Evolutionary conservation across 1,140 invertebrate genomes (phyloP).

Genomic region (Drosophila lowei): DNA sequence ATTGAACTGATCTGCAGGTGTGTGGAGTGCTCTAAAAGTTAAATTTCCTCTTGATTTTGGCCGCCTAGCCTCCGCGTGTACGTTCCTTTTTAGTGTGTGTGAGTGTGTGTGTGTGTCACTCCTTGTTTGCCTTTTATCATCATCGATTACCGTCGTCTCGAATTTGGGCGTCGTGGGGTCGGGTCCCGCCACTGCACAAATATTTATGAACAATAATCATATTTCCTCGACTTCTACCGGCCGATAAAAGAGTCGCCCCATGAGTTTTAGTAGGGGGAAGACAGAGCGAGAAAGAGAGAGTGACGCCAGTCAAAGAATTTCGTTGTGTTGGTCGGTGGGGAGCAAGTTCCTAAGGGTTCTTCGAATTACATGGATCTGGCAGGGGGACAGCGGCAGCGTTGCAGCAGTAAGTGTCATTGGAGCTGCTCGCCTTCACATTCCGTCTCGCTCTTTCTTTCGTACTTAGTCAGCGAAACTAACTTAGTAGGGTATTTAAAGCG

Average conservation of each 20-base stretch:
- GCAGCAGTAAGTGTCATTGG: conserved; percentile 12
- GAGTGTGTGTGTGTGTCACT: too few species aligned
- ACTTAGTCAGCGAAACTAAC: conserved; percentile 36
- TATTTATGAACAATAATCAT: conserved; percentile 73
- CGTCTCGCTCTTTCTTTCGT: conserved; percentile 1
- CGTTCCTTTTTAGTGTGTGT: too few species aligned
- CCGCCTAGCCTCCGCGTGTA: too few species aligned
- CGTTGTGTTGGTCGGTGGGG: conserved; percentile 3
- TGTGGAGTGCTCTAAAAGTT: too few species aligned
- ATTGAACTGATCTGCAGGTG: conserved; percentile 31
- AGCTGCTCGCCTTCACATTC: conserved; percentile 10
- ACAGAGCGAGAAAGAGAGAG: conserved; percentile 16
- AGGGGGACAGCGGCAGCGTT: conserved; percentile 3
- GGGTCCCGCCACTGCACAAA: conserved; percentile 65
- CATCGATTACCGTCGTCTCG: conserved; percentile 8
- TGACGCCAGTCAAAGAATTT: conserved; percentile 59
- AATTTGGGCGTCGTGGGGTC: conserved; percentile 1
- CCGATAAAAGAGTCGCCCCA: conserved; percentile 43
- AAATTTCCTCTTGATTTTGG: too few species aligned
- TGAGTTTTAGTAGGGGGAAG: too few species aligned
- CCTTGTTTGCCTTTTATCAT: not conserved
- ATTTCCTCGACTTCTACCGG: conserved; percentile 35
- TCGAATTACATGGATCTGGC: conserved; percentile 46
- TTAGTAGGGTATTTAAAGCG: conserved; percentile 41
- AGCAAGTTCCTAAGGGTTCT: conserved; percentile 14